Conservation (phyloP, 2,113 vertebrate species). For the Recurvirostra avosetta region DNA sequence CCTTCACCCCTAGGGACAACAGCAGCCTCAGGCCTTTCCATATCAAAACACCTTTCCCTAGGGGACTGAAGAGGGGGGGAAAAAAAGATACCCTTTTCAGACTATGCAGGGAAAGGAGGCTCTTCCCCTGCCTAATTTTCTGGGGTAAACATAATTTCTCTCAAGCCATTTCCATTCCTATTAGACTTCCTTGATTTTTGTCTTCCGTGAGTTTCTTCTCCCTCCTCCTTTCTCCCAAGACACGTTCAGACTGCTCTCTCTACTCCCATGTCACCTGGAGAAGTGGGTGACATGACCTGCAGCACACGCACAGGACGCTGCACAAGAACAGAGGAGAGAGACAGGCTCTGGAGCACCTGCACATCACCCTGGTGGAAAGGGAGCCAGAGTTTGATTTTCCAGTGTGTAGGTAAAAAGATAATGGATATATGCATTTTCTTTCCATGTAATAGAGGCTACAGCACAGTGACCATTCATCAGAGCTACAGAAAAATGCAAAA, state of each 20-base stretch:
- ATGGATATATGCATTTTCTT: background rate
- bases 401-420: background rate
- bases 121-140: background rate
- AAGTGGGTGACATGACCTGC: background rate
- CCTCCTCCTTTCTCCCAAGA: background rate
- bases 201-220: background rate
- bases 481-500: background rate
- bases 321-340: background rate
- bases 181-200: background rate
- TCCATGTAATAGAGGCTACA: background rate
- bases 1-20: background rate
- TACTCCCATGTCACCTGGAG: background rate
- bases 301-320: background rate
- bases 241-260: background rate
- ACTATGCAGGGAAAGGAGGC: background rate
- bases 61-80: background rate
- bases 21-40: background rate
- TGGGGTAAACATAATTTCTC: background rate
- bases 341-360: background rate
- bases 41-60: background rate
- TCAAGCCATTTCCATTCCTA: background rate
- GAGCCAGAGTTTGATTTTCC: background rate
- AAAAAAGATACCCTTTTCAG: background rate
- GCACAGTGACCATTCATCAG: background rate
- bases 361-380: background rate